phyloP scores from a whole-genome alignment of 2,888 invertebrate genomes.

The Eilema caniola region DNA sequence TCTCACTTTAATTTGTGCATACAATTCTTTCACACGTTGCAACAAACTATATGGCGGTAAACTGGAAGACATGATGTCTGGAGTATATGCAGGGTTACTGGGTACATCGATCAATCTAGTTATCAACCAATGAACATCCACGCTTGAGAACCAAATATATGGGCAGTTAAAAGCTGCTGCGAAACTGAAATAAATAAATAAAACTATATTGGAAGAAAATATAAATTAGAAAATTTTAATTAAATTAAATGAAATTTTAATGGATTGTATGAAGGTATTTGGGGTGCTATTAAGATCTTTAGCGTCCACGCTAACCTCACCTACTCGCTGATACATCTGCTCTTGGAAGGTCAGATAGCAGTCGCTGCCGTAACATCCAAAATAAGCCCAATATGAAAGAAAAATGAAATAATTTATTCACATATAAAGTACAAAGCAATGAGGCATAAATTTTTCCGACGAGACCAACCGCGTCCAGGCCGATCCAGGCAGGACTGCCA shows the following conservation, averaged over 20 bases:
- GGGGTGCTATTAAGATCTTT: too few relatives aligned
- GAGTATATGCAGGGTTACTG: conserved; percentile 54
- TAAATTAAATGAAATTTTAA: neutral
- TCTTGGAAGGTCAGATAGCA: too few relatives aligned
- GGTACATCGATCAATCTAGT: conserved; percentile 52
- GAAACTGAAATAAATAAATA: conserved; percentile 45
- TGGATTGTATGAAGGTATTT: too few relatives aligned
- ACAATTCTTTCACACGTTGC: conserved; percentile 29
- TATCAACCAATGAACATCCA: conserved; percentile 50
- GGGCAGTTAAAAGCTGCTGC: conserved; percentile 56
- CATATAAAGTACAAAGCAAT: too few relatives aligned
- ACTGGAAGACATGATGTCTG: conserved; percentile 25
- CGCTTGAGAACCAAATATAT: conserved; percentile 55
- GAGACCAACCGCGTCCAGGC: too few relatives aligned
- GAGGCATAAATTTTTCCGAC: too few relatives aligned
- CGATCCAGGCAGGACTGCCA: too few relatives aligned
- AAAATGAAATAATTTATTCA: too few relatives aligned
- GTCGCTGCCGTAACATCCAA: too few relatives aligned
- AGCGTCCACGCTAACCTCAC: too few relatives aligned
- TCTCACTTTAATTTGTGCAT: conserved; percentile 21
- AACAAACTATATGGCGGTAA: conserved; percentile 42
- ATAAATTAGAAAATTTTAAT: neutral
- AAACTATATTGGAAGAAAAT: neutral
- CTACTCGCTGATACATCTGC: too few relatives aligned
- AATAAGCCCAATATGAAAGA: too few relatives aligned